Percentiles rank a stretch among this genome's conserved stretches.
phyloP scores from a whole-genome alignment of 2,113 vertebrate genomes.

The Eudyptes chrysolophus region DNA sequence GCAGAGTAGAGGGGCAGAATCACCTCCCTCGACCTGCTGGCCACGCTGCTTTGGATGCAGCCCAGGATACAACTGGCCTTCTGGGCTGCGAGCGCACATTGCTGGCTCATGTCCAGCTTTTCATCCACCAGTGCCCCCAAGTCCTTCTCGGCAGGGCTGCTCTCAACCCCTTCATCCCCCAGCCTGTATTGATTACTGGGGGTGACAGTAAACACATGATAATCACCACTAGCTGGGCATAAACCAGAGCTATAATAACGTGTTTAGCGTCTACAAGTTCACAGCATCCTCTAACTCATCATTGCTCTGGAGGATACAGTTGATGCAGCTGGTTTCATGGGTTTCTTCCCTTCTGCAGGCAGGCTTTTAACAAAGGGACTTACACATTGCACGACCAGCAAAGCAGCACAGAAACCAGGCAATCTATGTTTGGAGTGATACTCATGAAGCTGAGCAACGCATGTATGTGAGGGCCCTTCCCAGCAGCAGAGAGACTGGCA shows the following conservation, averaged over 20 bases:
- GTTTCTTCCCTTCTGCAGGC: background rate
- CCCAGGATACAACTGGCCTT: too few species aligned
- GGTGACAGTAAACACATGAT: background rate
- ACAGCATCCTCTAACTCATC: background rate
- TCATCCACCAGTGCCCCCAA: too few species aligned
- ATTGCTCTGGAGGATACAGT: background rate
- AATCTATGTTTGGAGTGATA: background rate
- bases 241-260: background rate
- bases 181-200: too few species aligned
- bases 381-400: background rate
- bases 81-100: too few species aligned
- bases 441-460: background rate
- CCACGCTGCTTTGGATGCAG: too few species aligned
- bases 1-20: too few species aligned
- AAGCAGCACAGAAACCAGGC: background rate
- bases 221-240: background rate
- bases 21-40: too few species aligned
- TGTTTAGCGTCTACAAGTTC: background rate
- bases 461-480: background rate
- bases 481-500: background rate
- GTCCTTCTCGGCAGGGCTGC: too few species aligned
- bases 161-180: too few species aligned
- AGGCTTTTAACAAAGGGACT: background rate
- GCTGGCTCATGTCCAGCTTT: too few species aligned
- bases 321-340: background rate